These are phyloP conservation scores for Trypoxylon attenuatum DNA, from an alignment of 2,888 invertebrate genomes.

Conservation along the genomic window DNA sequence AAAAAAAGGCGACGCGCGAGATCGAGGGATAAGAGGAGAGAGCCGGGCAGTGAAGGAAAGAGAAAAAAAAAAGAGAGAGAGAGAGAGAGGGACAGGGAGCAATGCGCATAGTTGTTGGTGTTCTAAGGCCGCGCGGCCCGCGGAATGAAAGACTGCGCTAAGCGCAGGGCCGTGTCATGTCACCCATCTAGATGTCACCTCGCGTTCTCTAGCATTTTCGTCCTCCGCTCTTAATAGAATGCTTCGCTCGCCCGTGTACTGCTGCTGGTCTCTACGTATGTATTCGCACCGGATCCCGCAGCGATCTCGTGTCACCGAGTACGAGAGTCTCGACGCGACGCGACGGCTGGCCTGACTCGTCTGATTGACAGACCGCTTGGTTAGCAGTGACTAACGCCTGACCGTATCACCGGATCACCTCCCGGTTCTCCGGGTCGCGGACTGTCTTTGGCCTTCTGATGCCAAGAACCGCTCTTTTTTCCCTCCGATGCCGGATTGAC, in stretches of 20 bases:
- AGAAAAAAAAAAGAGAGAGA: no score
- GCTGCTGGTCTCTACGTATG: conserved; percentile 13
- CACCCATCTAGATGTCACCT: conserved; percentile 66
- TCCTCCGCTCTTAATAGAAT: conserved; percentile 66
- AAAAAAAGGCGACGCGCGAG: conserved; percentile 48
- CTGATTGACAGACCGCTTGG: conserved; percentile 55
- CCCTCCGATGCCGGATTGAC: no score
- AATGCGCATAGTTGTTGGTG: conserved; percentile 48
- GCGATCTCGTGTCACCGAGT: conserved; percentile 49
- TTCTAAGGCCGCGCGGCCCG: conserved; percentile 37
- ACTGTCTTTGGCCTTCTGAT: no score
- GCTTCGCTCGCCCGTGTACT: conserved; percentile 18
- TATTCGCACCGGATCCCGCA: conserved; percentile 46
- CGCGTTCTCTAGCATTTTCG: conserved; percentile 61
- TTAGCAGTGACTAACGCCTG: conserved; percentile 59
- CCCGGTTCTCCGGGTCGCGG: conserved; percentile 15
- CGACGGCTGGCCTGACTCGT: conserved; percentile 34
- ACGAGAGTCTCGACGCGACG: conserved; percentile 27
- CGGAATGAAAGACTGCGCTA: conserved; percentile 53
- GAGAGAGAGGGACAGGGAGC: conserved; percentile 35
- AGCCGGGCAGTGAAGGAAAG: no score
- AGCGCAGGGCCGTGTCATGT: conserved; percentile 71
- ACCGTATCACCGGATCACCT: conserved; percentile 56
- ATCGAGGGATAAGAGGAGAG: no score
- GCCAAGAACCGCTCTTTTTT: no score